A percentile compares a stretch with the other conserved stretches of the same genome.
These are phyloP conservation scores for Piprites chloris DNA, from an alignment of 2,113 vertebrate species.

Conservation along the genomic window DNA sequence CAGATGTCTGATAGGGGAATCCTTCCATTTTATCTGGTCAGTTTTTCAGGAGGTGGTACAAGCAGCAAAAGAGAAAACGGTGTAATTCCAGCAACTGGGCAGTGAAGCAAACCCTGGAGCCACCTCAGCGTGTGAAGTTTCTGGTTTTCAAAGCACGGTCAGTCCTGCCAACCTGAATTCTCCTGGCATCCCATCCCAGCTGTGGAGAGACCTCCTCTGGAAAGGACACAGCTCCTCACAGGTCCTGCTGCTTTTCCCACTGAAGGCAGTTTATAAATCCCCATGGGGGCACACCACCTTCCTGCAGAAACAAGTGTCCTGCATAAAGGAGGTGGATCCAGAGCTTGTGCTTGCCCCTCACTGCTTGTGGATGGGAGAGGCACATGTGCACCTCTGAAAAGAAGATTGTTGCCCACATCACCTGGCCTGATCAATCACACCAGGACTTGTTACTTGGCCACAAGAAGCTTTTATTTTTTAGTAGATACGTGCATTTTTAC, in stretches of 20 bases:
- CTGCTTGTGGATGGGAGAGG: fast-evolving
- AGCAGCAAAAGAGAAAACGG: not conserved
- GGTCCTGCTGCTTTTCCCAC: not conserved
- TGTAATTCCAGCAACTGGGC: not conserved
- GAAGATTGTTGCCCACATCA: not conserved
- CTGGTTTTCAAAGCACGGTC: not conserved
- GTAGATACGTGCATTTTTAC: not conserved
- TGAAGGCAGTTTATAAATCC: not conserved
- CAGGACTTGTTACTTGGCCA: not conserved
- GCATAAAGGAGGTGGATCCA: not conserved
- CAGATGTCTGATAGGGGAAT: not conserved
- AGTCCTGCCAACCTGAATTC: not conserved
- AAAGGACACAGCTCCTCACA: not conserved
- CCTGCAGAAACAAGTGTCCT: not conserved
- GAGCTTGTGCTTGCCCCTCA: not conserved
- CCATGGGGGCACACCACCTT: not conserved
- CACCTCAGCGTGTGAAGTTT: fast-evolving
- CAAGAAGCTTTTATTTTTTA: slow-evolving; percentile 19
- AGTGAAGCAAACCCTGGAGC: not conserved
- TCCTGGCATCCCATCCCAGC: not conserved
- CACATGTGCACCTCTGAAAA: fast-evolving
- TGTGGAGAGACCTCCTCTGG: not conserved
- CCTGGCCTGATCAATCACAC: not conserved
- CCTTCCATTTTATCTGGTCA: not conserved
- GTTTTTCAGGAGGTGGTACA: not conserved